phyloP scores from a whole-genome alignment of 1,140 invertebrate species.

The Heliconius congener region DNA sequence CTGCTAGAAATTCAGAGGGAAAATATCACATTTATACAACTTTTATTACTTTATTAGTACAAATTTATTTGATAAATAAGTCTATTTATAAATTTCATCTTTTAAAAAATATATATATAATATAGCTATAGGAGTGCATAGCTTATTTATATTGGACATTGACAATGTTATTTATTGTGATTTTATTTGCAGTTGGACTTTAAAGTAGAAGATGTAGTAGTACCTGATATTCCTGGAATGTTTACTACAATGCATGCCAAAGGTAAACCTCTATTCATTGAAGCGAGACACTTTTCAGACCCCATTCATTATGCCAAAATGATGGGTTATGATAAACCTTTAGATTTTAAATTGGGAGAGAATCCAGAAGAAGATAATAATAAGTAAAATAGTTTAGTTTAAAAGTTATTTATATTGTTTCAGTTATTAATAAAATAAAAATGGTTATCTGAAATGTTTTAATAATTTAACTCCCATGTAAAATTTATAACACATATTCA shows the following conservation, averaged over 20 bases:
- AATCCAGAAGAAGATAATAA: constrained; percentile 48
- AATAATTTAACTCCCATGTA: not conserved
- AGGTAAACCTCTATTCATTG: constrained; percentile 88
- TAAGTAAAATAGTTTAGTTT: constrained; percentile 44
- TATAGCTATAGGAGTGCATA: too few relatives aligned
- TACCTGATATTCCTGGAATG: constrained; percentile 90
- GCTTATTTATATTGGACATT: too few relatives aligned
- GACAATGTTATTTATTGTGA: too few relatives aligned
- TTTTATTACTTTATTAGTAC: too few relatives aligned
- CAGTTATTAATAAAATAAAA: constrained; percentile 17
- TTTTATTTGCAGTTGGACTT: constrained; percentile 86
- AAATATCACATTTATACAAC: too few relatives aligned
- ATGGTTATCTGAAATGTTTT: not conserved
- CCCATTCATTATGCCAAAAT: constrained; percentile 89
- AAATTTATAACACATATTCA: not conserved
- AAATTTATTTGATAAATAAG: too few relatives aligned
- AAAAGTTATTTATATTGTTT: constrained; percentile 18
- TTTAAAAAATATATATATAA: too few relatives aligned
- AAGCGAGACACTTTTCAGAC: constrained; percentile 86
- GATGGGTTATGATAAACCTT: constrained; percentile 95
- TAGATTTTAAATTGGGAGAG: constrained; percentile 88
- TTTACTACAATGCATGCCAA: constrained; percentile 90
- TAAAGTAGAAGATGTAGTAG: constrained; percentile 87
- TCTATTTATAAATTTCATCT: too few relatives aligned
- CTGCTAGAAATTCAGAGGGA: too few relatives aligned